Percentiles rank a stretch among this genome's conserved stretches.
phyloP scores from a whole-genome alignment of 2,888 invertebrate species.

The Noctua comes region DNA sequence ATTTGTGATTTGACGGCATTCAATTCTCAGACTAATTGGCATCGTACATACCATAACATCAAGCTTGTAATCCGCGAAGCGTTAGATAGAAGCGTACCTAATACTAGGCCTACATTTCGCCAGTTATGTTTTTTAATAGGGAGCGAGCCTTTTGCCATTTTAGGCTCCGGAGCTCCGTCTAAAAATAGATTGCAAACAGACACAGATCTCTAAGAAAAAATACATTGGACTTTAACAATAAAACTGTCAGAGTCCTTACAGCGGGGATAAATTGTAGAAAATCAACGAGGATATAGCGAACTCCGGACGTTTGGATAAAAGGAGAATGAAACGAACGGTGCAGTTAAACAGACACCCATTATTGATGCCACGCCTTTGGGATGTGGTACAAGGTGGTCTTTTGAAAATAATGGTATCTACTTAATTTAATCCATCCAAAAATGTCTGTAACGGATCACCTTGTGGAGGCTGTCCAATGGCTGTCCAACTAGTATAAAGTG shows the following conservation, averaged over 20 bases:
- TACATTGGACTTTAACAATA: neutral
- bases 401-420: no score
- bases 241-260: slow-evolving; percentile 1
- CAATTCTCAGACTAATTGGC: neutral
- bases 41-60: neutral
- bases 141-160: neutral
- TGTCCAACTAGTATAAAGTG: no score
- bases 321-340: slow-evolving; percentile 51
- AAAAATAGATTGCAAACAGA: neutral
- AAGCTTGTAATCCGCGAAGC: neutral
- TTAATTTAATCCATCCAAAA: no score
- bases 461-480: no score
- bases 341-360: slow-evolving; percentile 60
- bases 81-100: neutral
- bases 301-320: slow-evolving; percentile 44
- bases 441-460: no score
- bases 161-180: neutral
- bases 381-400: slow-evolving; percentile 29
- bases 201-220: neutral
- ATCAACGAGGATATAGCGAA: slow-evolving; percentile 48
- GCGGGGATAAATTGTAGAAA: slow-evolving; percentile 26
- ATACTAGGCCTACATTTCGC: neutral
- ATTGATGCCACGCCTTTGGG: slow-evolving; percentile 58
- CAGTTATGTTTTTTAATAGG: neutral
- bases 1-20: neutral